Percentiles rank a stretch among this genome's conserved stretches.
Evolutionary conservation across 2,888 invertebrate species (phyloP).

Genomic region (Mesochorus sp.): DNA sequence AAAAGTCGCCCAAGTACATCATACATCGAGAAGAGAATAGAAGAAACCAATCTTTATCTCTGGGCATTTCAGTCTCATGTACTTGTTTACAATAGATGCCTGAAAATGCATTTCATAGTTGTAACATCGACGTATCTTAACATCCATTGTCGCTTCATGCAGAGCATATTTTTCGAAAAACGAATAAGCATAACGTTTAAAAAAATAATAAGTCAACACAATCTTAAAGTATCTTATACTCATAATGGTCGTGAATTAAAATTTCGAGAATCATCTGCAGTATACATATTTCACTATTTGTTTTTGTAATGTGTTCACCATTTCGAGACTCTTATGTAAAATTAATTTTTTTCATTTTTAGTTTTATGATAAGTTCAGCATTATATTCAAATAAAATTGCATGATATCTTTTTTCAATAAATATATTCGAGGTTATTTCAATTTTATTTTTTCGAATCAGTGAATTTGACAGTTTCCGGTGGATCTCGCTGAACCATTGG

Average conservation of each 20-base stretch:
- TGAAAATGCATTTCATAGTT: no score
- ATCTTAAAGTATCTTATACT: no score
- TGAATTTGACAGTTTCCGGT: constrained; percentile 58
- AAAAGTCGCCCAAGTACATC: constrained; percentile 1
- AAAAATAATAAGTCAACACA: no score
- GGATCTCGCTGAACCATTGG: constrained; percentile 52
- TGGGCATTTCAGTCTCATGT: constrained; percentile 1
- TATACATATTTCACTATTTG: no score
- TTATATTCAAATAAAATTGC: not conserved
- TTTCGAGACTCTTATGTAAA: no score
- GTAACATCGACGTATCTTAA: not conserved
- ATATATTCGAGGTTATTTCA: constrained; percentile 8
- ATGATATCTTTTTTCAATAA: not conserved
- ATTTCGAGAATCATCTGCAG: no score
- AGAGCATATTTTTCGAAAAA: not conserved
- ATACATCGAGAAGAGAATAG: constrained; percentile 10
- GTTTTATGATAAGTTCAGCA: no score
- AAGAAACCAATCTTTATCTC: constrained; percentile 42
- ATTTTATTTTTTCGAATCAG: constrained; percentile 54
- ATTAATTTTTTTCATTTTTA: no score
- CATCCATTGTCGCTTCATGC: not conserved
- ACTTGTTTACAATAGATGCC: constrained; percentile 16
- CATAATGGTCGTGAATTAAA: no score
- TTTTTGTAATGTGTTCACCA: no score
- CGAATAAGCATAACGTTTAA: no score